Conservation (phyloP, 2,113 vertebrate species). For the Zosterops hypoxanthus region DNA sequence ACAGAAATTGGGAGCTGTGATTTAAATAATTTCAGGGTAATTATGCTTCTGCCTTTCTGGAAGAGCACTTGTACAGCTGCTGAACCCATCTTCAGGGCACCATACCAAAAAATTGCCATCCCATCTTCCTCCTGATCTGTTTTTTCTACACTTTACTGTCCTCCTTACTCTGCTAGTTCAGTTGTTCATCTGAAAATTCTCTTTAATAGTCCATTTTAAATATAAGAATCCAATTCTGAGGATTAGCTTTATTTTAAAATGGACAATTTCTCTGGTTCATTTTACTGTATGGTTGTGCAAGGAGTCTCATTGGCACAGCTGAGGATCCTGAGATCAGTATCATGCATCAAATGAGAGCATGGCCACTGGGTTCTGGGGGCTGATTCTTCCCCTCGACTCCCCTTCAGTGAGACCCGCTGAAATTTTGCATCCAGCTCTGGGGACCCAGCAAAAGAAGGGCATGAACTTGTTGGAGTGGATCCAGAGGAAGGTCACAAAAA, state of each 20-base stretch:
- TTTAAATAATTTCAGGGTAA: background rate
- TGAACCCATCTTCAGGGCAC: background rate
- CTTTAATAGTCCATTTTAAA: background rate
- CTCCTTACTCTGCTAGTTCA: background rate
- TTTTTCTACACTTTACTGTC: background rate
- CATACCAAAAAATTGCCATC: background rate
- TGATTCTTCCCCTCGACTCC: rapidly evolving
- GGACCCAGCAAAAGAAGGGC: background rate
- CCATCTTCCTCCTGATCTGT: background rate
- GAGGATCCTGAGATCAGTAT: background rate
- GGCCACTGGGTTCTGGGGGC: rapidly evolving
- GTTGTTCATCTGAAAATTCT: background rate
- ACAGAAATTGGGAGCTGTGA: background rate
- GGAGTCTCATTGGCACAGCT: background rate
- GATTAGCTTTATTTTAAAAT: background rate
- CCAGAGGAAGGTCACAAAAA: background rate
- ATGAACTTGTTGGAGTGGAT: background rate
- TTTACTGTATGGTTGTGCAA: background rate
- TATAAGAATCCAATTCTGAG: background rate
- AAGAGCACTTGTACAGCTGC: background rate
- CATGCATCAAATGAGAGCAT: rapidly evolving
- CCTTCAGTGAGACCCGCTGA: rapidly evolving
- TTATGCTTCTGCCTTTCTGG: background rate
- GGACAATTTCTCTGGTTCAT: background rate
- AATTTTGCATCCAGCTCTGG: background rate